Evolutionary conservation across 2,888 invertebrate genomes (phyloP).

Genomic region (Drymonia ruficornis): DNA sequence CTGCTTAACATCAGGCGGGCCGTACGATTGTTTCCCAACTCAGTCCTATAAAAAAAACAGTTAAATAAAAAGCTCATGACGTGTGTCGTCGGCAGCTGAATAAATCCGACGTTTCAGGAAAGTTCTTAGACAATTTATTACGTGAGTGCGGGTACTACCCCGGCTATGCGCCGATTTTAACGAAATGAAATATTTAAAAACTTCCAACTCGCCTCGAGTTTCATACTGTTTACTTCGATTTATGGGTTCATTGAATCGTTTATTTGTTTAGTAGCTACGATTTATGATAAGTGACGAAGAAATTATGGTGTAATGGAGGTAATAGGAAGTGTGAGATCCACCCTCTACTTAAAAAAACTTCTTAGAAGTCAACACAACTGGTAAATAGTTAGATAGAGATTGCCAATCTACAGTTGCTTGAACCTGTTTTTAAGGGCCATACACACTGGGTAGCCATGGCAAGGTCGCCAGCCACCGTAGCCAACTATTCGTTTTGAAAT

Average conservation of each 20-base stretch:
- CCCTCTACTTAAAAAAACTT: too few species aligned
- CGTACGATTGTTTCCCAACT: too few species aligned
- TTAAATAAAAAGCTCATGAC: neutral
- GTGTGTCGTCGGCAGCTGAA: neutral
- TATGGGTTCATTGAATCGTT: constrained; percentile 1
- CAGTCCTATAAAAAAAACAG: neutral
- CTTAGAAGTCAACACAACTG: too few species aligned
- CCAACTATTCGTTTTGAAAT: too few species aligned
- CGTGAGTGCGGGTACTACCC: constrained; percentile 11
- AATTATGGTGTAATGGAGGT: neutral
- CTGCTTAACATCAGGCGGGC: too few species aligned
- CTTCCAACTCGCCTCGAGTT: neutral
- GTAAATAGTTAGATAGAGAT: too few species aligned
- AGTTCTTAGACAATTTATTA: constrained; percentile 30
- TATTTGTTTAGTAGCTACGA: neutral
- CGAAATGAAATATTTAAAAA: constrained; percentile 3
- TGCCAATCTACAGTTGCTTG: too few species aligned
- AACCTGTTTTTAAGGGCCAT: too few species aligned
- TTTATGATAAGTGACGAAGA: neutral
- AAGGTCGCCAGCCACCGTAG: too few species aligned
- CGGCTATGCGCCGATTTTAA: constrained; percentile 1
- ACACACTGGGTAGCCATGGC: too few species aligned
- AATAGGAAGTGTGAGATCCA: too few species aligned
- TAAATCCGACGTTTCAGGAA: constrained; percentile 10
- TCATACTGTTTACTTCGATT: neutral